Conservation (phyloP, 2,113 vertebrate genomes). For the Hyaena hyaena region DNA sequence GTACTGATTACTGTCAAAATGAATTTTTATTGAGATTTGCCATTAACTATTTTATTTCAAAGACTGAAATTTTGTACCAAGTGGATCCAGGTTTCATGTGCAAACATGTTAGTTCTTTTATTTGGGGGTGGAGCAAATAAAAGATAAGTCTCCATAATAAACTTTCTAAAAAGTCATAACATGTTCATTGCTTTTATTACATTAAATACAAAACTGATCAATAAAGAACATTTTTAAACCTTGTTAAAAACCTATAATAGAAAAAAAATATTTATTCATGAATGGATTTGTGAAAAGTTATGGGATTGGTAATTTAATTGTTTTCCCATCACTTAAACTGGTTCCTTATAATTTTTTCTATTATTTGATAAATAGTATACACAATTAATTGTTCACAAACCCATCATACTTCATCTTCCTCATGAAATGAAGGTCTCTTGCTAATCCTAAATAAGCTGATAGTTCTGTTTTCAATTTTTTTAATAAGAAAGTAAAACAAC, state of each 20-base stretch:
- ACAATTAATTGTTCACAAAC: slow-evolving; percentile 18
- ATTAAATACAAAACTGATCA: background rate
- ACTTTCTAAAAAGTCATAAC: slow-evolving; percentile 38
- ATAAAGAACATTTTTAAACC: slow-evolving; percentile 21
- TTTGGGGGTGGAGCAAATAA: background rate
- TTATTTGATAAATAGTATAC: slow-evolving; percentile 9
- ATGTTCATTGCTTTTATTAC: slow-evolving; percentile 36
- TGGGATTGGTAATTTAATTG: background rate
- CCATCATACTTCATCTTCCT: background rate
- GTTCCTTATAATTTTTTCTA: background rate
- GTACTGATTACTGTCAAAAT: slow-evolving; percentile 62
- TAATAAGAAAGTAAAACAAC: slow-evolving; percentile 60
- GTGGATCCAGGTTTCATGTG: slow-evolving; percentile 34
- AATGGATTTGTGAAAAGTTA: background rate
- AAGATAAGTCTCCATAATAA: slow-evolving; percentile 60
- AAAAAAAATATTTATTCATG: background rate
- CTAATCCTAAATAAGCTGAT: slow-evolving; percentile 65
- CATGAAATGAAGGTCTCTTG: background rate
- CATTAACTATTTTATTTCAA: slow-evolving; percentile 44
- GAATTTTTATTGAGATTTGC: slow-evolving; percentile 61
- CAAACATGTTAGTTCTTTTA: slow-evolving; percentile 58
- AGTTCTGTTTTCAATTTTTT: slow-evolving; percentile 65
- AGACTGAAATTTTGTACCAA: background rate
- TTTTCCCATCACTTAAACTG: background rate
- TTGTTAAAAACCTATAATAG: slow-evolving; percentile 2